A percentile compares a stretch with the other conserved stretches of the same genome.
phyloP scores from a whole-genome alignment of 2,888 invertebrate genomes.

The Lapara coniferarum region DNA sequence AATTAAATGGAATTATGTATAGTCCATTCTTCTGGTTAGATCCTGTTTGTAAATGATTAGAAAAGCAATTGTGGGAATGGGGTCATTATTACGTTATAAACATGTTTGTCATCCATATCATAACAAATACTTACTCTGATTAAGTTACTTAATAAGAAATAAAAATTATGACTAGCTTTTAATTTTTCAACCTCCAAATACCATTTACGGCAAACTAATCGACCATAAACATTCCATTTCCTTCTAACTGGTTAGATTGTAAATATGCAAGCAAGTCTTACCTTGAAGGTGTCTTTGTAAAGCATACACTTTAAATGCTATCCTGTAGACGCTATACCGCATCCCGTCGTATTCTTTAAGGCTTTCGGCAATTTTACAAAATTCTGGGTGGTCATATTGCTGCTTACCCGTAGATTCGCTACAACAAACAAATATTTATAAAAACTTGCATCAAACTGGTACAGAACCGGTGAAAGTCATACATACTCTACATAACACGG shows the following conservation, averaged over 20 bases:
- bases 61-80: no score
- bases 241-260: background rate
- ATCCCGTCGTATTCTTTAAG: slow-evolving; percentile 87
- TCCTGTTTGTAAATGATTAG: no score
- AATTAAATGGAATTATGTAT: no score
- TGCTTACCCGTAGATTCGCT: slow-evolving; percentile 79
- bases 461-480: slow-evolving; percentile 53
- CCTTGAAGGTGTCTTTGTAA: slow-evolving; percentile 84
- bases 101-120: no score
- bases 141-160: no score
- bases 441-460: slow-evolving; percentile 24
- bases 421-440: slow-evolving; percentile 46
- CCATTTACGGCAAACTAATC: background rate
- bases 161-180: no score
- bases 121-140: no score
- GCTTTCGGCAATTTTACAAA: slow-evolving; percentile 80
- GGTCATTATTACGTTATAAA: no score
- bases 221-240: background rate
- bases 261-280: slow-evolving; percentile 50
- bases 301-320: slow-evolving; percentile 86
- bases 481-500: slow-evolving; percentile 84
- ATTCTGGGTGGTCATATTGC: slow-evolving; percentile 85
- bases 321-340: slow-evolving; percentile 89
- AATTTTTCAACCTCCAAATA: background rate
- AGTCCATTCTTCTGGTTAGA: no score